Conservation (phyloP, 2,888 invertebrate genomes). For the Silvanus unidentatus region DNA sequence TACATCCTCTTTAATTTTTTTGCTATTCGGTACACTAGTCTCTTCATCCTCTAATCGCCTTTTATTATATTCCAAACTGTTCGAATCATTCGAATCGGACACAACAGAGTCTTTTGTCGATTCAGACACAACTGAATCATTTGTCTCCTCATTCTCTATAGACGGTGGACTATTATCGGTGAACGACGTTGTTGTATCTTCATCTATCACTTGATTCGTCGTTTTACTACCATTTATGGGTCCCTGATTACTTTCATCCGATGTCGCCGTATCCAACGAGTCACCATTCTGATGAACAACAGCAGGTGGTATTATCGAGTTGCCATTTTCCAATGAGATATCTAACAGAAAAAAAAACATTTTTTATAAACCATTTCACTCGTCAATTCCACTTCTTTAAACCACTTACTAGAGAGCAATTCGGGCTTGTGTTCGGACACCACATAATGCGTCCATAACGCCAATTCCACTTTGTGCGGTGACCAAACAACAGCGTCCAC, state of each 20-base stretch:
- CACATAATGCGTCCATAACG: constrained; percentile 89
- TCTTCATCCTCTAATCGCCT: constrained; percentile 40
- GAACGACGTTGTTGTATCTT: constrained; percentile 68
- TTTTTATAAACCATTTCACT: neutral
- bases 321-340: constrained; percentile 43
- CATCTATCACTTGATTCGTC: constrained; percentile 51
- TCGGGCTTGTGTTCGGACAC: constrained; percentile 80
- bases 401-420: constrained; percentile 67
- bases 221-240: constrained; percentile 52
- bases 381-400: no score
- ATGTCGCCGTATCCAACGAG: constrained; percentile 47
- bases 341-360: constrained; percentile 25
- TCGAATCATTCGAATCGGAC: constrained; percentile 26
- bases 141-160: constrained; percentile 51
- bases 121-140: constrained; percentile 48
- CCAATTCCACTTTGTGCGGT: constrained; percentile 77
- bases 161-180: constrained; percentile 67
- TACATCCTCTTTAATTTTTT: constrained; percentile 48
- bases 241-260: constrained; percentile 77
- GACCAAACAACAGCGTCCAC: constrained; percentile 50
- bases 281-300: constrained; percentile 47
- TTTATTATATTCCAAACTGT: constrained; percentile 32
- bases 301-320: constrained; percentile 34
- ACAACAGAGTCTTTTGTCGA: constrained; percentile 45
- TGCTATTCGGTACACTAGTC: constrained; percentile 47